Evolutionary conservation across 2,888 invertebrate genomes (phyloP).

Genomic region (Eupeodes luniger): DNA sequence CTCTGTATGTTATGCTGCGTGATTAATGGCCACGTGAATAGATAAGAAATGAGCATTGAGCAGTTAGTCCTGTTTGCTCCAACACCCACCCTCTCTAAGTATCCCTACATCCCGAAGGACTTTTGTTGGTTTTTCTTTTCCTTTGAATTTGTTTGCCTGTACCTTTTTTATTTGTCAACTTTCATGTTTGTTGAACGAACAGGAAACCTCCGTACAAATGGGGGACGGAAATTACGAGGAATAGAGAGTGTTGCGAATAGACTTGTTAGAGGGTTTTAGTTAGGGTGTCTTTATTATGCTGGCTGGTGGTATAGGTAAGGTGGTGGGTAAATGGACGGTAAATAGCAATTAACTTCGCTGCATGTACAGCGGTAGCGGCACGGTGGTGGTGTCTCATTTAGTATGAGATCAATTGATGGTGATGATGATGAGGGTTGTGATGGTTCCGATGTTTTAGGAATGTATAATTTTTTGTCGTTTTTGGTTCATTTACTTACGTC

Average conservation of each 20-base stretch:
- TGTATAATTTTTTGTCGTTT: slow-evolving; percentile 5
- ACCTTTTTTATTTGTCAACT: slow-evolving; percentile 27
- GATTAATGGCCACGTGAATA: slow-evolving; percentile 73
- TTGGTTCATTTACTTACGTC: slow-evolving; percentile 86
- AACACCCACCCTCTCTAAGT: not conserved
- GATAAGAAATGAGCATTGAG: slow-evolving; percentile 67
- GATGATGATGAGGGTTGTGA: not conserved
- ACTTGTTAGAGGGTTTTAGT: slow-evolving; percentile 18
- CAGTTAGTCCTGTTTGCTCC: slow-evolving; percentile 30
- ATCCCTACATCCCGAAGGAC: not conserved
- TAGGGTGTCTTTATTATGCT: not conserved
- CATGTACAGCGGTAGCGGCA: not conserved
- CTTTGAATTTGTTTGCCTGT: not conserved
- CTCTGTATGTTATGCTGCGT: slow-evolving; percentile 66
- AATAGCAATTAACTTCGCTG: slow-evolving; percentile 57
- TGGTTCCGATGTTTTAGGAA: not conserved
- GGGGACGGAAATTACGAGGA: slow-evolving; percentile 39
- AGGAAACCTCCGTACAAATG: slow-evolving; percentile 31
- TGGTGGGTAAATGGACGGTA: slow-evolving; percentile 29
- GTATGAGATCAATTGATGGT: slow-evolving; percentile 41
- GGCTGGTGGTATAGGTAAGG: not conserved
- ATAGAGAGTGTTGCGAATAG: slow-evolving; percentile 46
- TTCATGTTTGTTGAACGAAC: slow-evolving; percentile 27
- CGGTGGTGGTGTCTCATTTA: slow-evolving; percentile 7
- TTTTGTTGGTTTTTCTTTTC: slow-evolving; percentile 10